These are phyloP conservation scores for Rapana venosa DNA, from an alignment of 2,888 invertebrate genomes.

Conservation along the genomic window DNA sequence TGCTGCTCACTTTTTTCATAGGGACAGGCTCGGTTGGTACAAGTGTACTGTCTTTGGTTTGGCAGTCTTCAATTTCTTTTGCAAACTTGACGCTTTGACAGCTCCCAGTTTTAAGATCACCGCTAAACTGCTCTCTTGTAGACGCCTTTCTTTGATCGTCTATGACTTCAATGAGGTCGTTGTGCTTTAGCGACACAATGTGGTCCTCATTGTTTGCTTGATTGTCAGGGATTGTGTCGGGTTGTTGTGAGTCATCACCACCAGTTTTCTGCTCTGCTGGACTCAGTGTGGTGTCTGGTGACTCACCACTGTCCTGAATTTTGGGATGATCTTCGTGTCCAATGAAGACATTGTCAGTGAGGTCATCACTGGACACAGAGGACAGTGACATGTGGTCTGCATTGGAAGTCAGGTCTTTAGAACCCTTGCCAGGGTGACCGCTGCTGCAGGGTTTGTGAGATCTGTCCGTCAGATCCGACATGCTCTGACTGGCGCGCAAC, in stretches of 20 bases:
- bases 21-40: background rate
- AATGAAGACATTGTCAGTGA: background rate
- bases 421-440: background rate
- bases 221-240: background rate
- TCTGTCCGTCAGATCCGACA: background rate
- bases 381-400: slow-evolving; percentile 10
- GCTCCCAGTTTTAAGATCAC: background rate
- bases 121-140: background rate
- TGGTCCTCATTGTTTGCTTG: background rate
- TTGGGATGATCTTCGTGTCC: background rate
- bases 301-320: background rate
- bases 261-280: background rate
- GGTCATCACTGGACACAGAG: slow-evolving; percentile 16
- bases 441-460: background rate
- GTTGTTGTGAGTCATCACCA: background rate
- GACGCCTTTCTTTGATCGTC: background rate
- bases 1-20: background rate
- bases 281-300: background rate
- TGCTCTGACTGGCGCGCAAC: background rate
- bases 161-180: background rate
- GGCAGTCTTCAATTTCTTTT: background rate
- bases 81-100: background rate
- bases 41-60: background rate
- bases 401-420: background rate
- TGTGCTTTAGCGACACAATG: background rate